Base-by-base conservation (phyloP, 2,888 invertebrate genomes). In the Leucoma salicis region DNA sequence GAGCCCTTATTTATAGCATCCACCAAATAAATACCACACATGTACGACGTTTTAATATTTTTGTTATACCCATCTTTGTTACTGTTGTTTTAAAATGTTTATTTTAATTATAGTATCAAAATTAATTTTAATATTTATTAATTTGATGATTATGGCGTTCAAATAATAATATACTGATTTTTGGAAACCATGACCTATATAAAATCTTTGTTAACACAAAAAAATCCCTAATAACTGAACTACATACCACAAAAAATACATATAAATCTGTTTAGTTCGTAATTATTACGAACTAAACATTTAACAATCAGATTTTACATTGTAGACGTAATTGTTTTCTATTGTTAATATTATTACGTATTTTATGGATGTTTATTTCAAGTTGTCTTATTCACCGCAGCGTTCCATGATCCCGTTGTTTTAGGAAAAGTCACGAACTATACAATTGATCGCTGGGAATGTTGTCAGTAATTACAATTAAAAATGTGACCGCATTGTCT, bases 341-440 rank as follows among this genome's bases (percentile, higher is more conserved):
- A 61, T 66, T 73, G 66, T 66, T n/a, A 63, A 64, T 66, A 66
- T 61, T 47, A 54, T 62, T 63, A 56, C 56, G 57, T 67, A 71
- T 74, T 74, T 75, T 73, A 65, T 68, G 49, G 53, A 52, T 76
- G 69, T 80, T 78, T 78, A 74, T 79, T 74, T 73, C 62, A 72
- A 75, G 73, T 73, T 68, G 59, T 46, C 53, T 62, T 79, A 75
- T 78, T 66, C 63, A 57, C 56, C 73, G 62, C 63, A 70, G 75
- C 75, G 63, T 58, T 42, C 44, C 46, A 16, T 81, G 74, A 89
- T 75, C 81, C 86, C 57, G 67, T 74, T 87, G 88, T 89, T 88
- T 86, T 86, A 73, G 65, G 51, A 70, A 77, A 85, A 86, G 86
- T 86, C 88, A 89, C 88, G 88, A 65, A 67, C 78, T 16, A 46